Evolutionary conservation across 2,888 invertebrate species (phyloP).

Genomic region (Tetrapedia diversipes): DNA sequence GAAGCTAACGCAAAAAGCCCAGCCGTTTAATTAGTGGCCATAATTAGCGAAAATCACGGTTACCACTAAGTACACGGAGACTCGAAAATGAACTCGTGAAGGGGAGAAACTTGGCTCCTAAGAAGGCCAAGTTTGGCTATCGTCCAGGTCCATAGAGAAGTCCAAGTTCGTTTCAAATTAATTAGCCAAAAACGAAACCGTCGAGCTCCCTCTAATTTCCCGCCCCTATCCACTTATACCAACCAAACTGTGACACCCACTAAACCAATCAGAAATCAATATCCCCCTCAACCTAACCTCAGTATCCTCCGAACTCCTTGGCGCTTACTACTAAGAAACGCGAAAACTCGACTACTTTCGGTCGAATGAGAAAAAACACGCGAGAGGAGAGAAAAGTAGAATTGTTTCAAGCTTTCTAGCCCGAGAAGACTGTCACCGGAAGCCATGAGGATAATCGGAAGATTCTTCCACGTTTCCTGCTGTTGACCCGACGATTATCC

Average conservation of each 20-base stretch:
- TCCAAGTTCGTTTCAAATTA: constrained; percentile 1
- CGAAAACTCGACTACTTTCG: too few species aligned
- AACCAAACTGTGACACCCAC: background rate
- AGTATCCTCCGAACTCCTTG: too few species aligned
- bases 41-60: constrained; percentile 8
- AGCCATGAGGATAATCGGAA: constrained; percentile 36
- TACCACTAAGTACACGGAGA: background rate
- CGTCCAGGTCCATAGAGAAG: background rate
- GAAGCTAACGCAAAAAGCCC: background rate
- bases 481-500: constrained; percentile 77
- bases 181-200: background rate
- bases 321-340: too few species aligned
- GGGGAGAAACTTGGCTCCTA: constrained; percentile 2
- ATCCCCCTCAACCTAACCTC: background rate
- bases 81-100: background rate
- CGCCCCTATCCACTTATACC: too few species aligned
- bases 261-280: background rate
- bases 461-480: constrained; percentile 35
- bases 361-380: too few species aligned
- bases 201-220: background rate
- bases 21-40: background rate
- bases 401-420: too few species aligned
- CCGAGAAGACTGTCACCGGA: constrained; percentile 23
- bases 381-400: too few species aligned
- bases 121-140: constrained; percentile 12